Evolutionary conservation across 2,888 invertebrate species (phyloP), one percentile per base, ranked within the genome.

Genomic region (Zaprionus bogoriensis): DNA sequence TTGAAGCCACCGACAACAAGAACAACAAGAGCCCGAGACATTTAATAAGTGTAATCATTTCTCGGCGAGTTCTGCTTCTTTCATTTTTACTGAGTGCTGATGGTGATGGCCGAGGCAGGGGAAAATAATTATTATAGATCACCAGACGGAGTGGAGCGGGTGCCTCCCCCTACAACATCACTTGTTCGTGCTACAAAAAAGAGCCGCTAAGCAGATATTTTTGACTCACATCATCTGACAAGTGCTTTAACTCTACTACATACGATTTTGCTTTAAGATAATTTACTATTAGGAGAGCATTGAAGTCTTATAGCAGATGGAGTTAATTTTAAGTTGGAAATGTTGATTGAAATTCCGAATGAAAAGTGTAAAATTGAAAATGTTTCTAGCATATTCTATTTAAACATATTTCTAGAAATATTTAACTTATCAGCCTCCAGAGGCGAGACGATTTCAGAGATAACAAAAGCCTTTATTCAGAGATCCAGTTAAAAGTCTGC

Each of bases 31-130:
- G n/a, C n/a, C n/a, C n/a, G n/a, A 53, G 55, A 70, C 67, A 63
- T 64, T 64, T 72, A 74, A 69, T 72, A 68, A 74, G 72, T 68
- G 69, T 64, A 74, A 79, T 71, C 57, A 72, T 76, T 23, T 68
- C 45, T 68, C 30, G 52, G 44, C 57, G 42, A 57, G 48, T 52
- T 58, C 23, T 38, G 25, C 22, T 27, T 22, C 30, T 45, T 41
- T n/a, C n/a, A 2, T 51, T 50, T 50, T 54, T n/a, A 46, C 28
- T 7, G 28, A 65, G 48, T 60, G 69, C 51, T 54, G 55, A 54
- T 54, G 50, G 42, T 46, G 60, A 42, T 51, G 67, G 10, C 27
- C 17, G 19, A 30, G 32, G 30, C 41, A 42, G 58, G 51, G 55
- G 39, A 14, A 47, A 81, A 71, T 68, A 62, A 45, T 62, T 54